A percentile compares a stretch with the other conserved stretches of the same genome.
Evolutionary conservation across 2,797 vertebrate species (phyloP).

Genomic region (Eremophila alpestris): DNA sequence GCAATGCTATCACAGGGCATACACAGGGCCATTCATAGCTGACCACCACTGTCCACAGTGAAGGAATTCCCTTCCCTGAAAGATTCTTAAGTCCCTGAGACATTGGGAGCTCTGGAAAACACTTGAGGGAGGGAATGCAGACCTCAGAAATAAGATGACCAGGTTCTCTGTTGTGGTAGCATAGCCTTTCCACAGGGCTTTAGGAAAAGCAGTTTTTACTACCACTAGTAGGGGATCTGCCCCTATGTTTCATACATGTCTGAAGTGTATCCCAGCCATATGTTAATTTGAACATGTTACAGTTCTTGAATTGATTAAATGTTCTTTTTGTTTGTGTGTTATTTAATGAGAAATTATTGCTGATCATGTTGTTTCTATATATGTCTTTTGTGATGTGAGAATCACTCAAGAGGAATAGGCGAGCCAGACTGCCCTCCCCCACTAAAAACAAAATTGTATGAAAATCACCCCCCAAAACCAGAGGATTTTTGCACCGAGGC

Average conservation of each 20-base stretch:
- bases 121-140: neutral
- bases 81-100: neutral
- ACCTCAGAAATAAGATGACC: neutral
- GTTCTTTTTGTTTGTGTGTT: conserved; percentile 74
- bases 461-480: neutral
- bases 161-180: neutral
- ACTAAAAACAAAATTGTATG: conserved; percentile 42
- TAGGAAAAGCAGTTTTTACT: neutral
- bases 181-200: neutral
- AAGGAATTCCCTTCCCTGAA: neutral
- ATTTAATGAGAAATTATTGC: conserved; percentile 76
- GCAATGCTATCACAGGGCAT: neutral
- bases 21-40: conserved; percentile 9
- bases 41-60: neutral
- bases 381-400: conserved; percentile 82
- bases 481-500: conserved; percentile 15
- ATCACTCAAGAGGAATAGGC: conserved; percentile 85
- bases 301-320: conserved; percentile 73
- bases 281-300: conserved; percentile 72
- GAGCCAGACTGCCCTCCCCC: conserved; percentile 81
- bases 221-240: neutral
- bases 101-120: neutral
- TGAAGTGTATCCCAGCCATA: conserved; percentile 66
- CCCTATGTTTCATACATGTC: conserved; percentile 67
- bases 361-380: conserved; percentile 77